Evolutionary conservation across 2,113 vertebrate species (phyloP), one percentile per base, ranked within the genome.

Genomic region (Notiomystis cincta): DNA sequence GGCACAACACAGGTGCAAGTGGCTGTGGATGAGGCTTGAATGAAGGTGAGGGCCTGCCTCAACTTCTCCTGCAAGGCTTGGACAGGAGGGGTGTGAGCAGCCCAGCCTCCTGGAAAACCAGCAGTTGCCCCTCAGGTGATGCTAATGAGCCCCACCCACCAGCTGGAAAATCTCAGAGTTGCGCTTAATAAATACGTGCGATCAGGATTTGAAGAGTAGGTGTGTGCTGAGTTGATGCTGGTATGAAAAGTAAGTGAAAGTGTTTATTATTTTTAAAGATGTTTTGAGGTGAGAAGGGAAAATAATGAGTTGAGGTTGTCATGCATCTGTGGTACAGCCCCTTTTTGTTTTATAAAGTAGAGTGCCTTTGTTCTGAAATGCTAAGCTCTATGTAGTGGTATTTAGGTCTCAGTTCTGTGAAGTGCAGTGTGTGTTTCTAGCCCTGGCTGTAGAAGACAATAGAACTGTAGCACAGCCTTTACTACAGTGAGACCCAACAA

Each of bases 311-410:
- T 7, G 17, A 38, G 11, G 4, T 31, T 92, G 18, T 65, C 0
- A 0, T 2, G 6, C 4, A 2, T 1, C 0, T 53, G 3, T 66
- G 72, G 4, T 38, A 4, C 31, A 71, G 12, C 0, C 2, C 2
- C 8, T 62, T 25, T 38, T 15, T 7, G 6, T 31, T 62, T 82
- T 76, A 17, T 79, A 45, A 73, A 2, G 38, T 21, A 6, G 3
- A 10, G 11, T 57, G 4, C 4, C 14, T 83, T 69, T 54, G 6
- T 84, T 89, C 64, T 67, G 3, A 20, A 37, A 6, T 37, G 3
- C 21, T 45, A 3, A 11, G 16, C 13, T 78, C 10, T 35, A 0
- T 24, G 15, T 5, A 20, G 15, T 17, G 4, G 8, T 31, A 7
- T 37, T 77, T 23, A 38, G 35, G 37, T 6, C 35, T 81, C 3